Evolutionary conservation across 2,797 vertebrate species (phyloP).

Genomic region (Sylvilagus floridanus): DNA sequence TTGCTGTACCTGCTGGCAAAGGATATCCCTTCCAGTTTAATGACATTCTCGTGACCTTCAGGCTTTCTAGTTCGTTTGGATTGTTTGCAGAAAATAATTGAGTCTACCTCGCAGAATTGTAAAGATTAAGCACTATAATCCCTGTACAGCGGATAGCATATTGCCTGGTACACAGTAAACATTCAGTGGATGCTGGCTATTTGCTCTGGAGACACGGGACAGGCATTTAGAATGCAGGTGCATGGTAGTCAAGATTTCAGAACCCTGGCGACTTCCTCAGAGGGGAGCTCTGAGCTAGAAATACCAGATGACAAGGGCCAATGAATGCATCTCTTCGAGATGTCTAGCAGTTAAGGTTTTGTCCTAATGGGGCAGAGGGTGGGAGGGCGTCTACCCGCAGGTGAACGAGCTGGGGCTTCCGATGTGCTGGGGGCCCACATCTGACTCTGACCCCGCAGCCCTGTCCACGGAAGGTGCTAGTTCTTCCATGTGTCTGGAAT

Average conservation of each 20-base stretch:
- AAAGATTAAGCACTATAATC: not conserved
- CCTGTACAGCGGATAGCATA: not conserved
- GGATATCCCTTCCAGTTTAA: not conserved
- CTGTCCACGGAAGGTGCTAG: not conserved
- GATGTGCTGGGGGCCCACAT: accelerated
- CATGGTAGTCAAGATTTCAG: not conserved
- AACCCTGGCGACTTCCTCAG: not conserved
- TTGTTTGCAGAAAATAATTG: not conserved
- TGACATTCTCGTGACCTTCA: not conserved
- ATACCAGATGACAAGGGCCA: not conserved
- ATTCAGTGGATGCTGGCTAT: accelerated
- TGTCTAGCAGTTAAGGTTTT: not conserved
- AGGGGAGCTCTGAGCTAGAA: not conserved
- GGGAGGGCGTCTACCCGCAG: not conserved
- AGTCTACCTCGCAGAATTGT: not conserved
- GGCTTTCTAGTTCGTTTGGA: not conserved
- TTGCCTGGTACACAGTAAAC: not conserved
- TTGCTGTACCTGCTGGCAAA: not conserved
- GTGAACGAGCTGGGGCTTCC: not conserved
- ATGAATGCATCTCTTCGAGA: not conserved
- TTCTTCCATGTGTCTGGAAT: not conserved
- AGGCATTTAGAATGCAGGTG: not conserved
- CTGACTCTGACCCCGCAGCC: not conserved
- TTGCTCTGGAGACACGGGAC: not conserved
- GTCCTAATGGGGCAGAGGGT: not conserved